Percentiles rank a stretch among this genome's conserved stretches.
phyloP scores from a whole-genome alignment of 2,888 invertebrate species.

The Agonopterix subpropinquella region DNA sequence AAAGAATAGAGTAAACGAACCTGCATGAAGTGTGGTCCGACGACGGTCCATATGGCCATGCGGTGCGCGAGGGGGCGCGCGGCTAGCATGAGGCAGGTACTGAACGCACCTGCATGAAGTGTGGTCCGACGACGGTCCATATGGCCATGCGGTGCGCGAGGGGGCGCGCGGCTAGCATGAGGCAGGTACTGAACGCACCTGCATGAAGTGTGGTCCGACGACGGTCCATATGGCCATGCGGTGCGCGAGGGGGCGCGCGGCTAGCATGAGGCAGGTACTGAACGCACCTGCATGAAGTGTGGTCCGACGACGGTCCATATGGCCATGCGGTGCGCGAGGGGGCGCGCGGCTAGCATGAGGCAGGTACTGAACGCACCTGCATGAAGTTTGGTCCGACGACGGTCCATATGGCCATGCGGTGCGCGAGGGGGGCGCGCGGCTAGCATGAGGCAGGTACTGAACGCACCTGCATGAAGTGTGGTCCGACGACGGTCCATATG shows the following conservation, averaged over 20 bases:
- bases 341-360: conserved; percentile 79
- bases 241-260: conserved; percentile 91
- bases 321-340: conserved; percentile 92
- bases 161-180: conserved; percentile 82
- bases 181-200: conserved; percentile 67
- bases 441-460: not conserved
- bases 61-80: conserved; percentile 93
- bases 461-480: conserved; percentile 93
- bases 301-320: conserved; percentile 95
- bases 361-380: conserved; percentile 76
- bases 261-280: conserved; percentile 27
- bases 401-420: conserved; percentile 95
- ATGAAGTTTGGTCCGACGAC: conserved; percentile 95
- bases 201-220: conserved; percentile 94
- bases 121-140: conserved; percentile 95
- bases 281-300: conserved; percentile 91
- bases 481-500: conserved; percentile 94
- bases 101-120: conserved; percentile 89
- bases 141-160: conserved; percentile 93
- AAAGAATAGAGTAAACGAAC: conserved; percentile 42
- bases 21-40: conserved; percentile 96
- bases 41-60: conserved; percentile 94
- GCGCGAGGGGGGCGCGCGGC: conserved; percentile 92
- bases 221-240: conserved; percentile 95
- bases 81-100: no score